Conservation (phyloP, 1,140 invertebrate species). For the Catajapyx aquilonaris region DNA sequence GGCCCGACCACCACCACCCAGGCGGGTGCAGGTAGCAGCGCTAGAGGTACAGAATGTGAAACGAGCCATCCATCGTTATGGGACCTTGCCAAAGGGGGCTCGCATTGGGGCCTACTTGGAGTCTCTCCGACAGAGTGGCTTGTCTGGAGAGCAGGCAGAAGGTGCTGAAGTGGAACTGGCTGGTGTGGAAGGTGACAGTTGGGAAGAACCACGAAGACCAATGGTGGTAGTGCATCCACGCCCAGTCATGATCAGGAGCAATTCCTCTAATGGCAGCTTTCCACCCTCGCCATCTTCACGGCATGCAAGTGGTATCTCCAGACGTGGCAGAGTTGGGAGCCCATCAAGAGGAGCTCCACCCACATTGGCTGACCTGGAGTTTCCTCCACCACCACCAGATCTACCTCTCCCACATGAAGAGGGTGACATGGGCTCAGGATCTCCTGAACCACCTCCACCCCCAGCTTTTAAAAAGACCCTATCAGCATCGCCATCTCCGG, state of each 20-base stretch:
- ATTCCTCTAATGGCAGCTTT: conserved; percentile 33
- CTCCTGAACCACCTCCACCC: conserved; percentile 14
- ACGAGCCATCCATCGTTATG: conserved; percentile 87
- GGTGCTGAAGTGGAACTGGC: conserved; percentile 5
- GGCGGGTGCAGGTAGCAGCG: conserved; percentile 52
- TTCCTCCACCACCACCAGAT: conserved; percentile 58
- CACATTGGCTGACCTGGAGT: conserved; percentile 54
- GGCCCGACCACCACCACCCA: conserved; percentile 15
- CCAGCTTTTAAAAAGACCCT: conserved; percentile 9
- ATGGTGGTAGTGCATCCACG: no score
- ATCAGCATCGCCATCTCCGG: conserved; percentile 8
- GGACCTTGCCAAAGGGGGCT: conserved; percentile 84
- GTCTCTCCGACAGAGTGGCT: conserved; percentile 61
- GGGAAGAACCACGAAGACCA: background rate
- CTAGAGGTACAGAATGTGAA: conserved; percentile 93
- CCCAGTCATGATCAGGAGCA: conserved; percentile 60
- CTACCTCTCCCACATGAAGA: conserved; percentile 47
- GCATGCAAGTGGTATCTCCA: background rate
- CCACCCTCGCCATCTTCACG: conserved; percentile 2
- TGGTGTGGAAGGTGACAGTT: conserved; percentile 3
- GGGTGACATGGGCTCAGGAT: conserved; percentile 18
- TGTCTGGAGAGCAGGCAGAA: conserved; percentile 9
- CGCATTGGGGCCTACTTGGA: conserved; percentile 89
- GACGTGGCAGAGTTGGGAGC: conserved; percentile 19
- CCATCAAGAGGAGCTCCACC: conserved; percentile 34